Evolutionary conservation across 2,113 vertebrate genomes (phyloP), one percentile per base, ranked within the genome.

Genomic region (Buteo buteo): DNA sequence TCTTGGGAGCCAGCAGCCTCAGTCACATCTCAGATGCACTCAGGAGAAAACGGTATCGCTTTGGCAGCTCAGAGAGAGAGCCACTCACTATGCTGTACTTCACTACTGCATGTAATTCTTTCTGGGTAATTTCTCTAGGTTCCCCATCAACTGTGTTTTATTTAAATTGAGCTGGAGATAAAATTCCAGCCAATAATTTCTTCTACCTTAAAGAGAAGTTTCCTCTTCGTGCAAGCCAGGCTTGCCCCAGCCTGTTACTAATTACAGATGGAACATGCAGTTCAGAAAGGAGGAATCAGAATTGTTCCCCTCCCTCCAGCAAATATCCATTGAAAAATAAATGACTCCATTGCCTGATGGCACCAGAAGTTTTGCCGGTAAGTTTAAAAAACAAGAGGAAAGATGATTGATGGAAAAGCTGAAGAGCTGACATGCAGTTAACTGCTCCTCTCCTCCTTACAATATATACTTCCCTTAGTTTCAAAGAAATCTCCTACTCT

Each of bases 171-270:
- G 57, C 45, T 0, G 0, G 32, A 67, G 70, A 93, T 90, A 91
- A 95, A 80, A 93, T 66, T 86, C 80, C 86, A 92, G 77, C 67
- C 88, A 93, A 61, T 69, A 50, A 58, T 69, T 80, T 91, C 76
- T 95, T 94, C 57, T 55, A 94, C 90, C 95, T 91, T 82, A 86
- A 92, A 87, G 74, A 88, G 73, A 94, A 82, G 71, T 76, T 95
- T 96, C 87, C 91, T 89, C 82, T 94, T 82, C 0, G 2, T 70
- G 58, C 72, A 93, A 96, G 67, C 61, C 84, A 88, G 97, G 91
- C 98, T 96, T 98, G 98, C 96, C 94, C 71, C 85, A 94, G 94
- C 98, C 95, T 98, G 98, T 92, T 94, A 59, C 96, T 96, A 97
- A 97, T 98, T 97, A 98, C 95, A 83, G 85, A 94, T 76, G 82